Evolutionary conservation across 2,113 vertebrate genomes (phyloP), one percentile per base, ranked within the genome.

Genomic region (Acanthisitta chloris): DNA sequence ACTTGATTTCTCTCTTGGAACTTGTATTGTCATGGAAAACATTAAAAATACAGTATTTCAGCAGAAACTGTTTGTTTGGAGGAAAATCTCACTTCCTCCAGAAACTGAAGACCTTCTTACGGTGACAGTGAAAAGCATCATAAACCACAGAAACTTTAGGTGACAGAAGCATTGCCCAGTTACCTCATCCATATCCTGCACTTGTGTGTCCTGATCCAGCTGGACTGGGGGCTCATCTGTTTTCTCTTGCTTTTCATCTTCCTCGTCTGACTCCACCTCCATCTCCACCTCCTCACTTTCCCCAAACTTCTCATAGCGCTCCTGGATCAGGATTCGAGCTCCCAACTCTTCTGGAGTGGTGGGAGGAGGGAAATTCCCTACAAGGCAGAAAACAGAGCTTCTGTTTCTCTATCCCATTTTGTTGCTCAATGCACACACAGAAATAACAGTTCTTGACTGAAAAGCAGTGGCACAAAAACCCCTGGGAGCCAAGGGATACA

Each of bases 181-280:
- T 84, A 99, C 99, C 99, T 99, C 99, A 67, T 99, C 99, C 99
- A 99, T 99, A 90, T 99, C 99, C 94, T 99, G 99, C 70, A 99
- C 98, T 98, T 99, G 99, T 17, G 99, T 99, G 94, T 99, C 99
- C 96, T 99, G 99, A 96, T 99, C 99, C 58, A 98, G 97, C 46
- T 99, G 99, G 34, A 98, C 95, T 18, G 98, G 96, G 4, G 98
- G 94, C 62, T 99, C 98, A 16, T 98, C 98, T 2, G 97, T 62
- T 49, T 99, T 98, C 42, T 97, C 96, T 46, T 98, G 98, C 19
- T 99, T 98, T 48, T 98, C 98, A 4, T 99, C 99, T 38, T 99
- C 99, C 70, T 99, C 99, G 65, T 99, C 99, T 45, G 99, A 99
- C 86, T 99, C 99, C 7, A 99, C 99, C 96, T 99, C 99, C 99